Conservation (phyloP, 2,888 invertebrate genomes). For the Clostera curtula region DNA sequence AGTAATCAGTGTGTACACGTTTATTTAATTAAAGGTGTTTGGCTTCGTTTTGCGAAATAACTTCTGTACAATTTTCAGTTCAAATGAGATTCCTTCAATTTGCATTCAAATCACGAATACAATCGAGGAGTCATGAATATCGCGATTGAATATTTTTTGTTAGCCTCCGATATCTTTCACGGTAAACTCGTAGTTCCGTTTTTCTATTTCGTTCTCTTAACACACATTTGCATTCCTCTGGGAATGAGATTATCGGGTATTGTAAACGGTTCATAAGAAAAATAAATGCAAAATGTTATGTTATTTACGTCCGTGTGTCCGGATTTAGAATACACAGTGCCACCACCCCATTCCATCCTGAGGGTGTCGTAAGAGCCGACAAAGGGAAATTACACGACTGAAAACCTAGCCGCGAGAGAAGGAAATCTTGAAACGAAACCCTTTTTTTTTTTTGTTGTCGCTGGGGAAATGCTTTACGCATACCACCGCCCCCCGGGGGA, state of each 20-base stretch:
- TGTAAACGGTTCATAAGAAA: not conserved
- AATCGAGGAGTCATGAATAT: constrained; percentile 37
- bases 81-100: constrained; percentile 37
- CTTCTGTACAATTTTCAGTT: constrained; percentile 41
- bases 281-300: no score
- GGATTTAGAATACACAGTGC: no score
- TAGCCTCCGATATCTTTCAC: constrained; percentile 20
- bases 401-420: no score
- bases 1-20: constrained; percentile 45
- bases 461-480: no score
- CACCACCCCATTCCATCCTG: no score
- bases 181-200: constrained; percentile 15
- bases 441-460: no score
- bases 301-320: no score
- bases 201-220: constrained; percentile 7
- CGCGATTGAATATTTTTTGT: constrained; percentile 31
- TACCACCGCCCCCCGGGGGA: no score
- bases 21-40: constrained; percentile 42
- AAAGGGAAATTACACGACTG: no score
- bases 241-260: not conserved
- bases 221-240: constrained; percentile 10
- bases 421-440: no score
- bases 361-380: no score
- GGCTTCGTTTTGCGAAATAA: constrained; percentile 30
- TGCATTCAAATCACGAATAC: constrained; percentile 42